Evolutionary conservation across 2,888 invertebrate genomes (phyloP).

Genomic region (Odontothrips loti): DNA sequence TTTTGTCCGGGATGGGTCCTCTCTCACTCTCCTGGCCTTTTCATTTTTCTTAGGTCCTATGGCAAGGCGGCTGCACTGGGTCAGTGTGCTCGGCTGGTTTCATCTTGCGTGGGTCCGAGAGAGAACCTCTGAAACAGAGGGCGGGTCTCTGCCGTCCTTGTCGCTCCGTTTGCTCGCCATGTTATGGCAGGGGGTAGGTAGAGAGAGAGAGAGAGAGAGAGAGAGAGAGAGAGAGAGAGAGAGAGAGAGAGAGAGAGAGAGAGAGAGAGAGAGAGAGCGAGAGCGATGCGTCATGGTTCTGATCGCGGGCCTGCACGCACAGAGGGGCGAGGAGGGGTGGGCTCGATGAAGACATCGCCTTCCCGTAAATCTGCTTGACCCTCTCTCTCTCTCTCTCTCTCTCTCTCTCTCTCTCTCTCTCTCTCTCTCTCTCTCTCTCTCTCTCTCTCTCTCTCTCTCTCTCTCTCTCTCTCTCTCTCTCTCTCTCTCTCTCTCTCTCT

Average conservation of each 20-base stretch:
- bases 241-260: not conserved
- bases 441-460: not conserved
- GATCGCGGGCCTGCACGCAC: not conserved
- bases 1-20: too few species aligned
- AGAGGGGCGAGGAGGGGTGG: not conserved
- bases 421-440: not conserved
- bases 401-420: constrained; percentile 15
- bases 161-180: not conserved
- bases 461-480: not conserved
- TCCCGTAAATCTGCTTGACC: not conserved
- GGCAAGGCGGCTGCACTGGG: too few species aligned
- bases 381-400: constrained; percentile 18
- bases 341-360: not conserved
- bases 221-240: not conserved
- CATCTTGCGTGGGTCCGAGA: too few species aligned
- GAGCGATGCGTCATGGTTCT: too few species aligned
- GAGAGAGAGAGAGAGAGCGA: not conserved
- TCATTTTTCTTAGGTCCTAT: too few species aligned
- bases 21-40: too few species aligned
- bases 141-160: not conserved
- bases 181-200: not conserved
- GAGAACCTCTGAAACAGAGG: not conserved
- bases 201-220: too few species aligned
- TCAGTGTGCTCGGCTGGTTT: too few species aligned
- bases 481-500: constrained; percentile 10